Evolutionary conservation across 1,140 invertebrate species (phyloP).

Genomic region (Tigriopus japonicus): DNA sequence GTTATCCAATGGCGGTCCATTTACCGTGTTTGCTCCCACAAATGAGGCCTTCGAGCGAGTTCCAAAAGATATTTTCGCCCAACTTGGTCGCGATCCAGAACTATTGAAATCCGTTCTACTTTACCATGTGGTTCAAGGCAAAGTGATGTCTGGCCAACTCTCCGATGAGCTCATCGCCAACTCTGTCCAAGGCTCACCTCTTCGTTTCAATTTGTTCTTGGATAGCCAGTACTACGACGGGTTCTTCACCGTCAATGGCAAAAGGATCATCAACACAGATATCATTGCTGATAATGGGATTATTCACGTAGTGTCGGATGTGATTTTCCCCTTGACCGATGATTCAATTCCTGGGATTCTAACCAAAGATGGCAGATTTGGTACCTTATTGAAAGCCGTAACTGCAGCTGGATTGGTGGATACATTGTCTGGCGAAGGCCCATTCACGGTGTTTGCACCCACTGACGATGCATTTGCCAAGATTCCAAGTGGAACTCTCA

Average conservation of each 20-base stretch:
- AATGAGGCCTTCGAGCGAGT: slow-evolving; percentile 48
- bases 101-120: slow-evolving; percentile 36
- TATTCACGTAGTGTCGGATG: slow-evolving; percentile 62
- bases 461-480: slow-evolving; percentile 52
- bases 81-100: slow-evolving; percentile 27
- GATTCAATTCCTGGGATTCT: neutral
- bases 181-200: neutral
- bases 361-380: neutral
- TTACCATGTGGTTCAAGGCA: slow-evolving; percentile 42
- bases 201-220: neutral
- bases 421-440: slow-evolving; percentile 52
- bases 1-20: slow-evolving; percentile 30
- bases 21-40: slow-evolving; percentile 58
- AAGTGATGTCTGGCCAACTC: neutral
- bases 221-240: neutral
- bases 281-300: slow-evolving; percentile 57
- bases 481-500: slow-evolving; percentile 26
- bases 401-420: slow-evolving; percentile 38
- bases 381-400: neutral
- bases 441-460: slow-evolving; percentile 60
- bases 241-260: slow-evolving; percentile 60
- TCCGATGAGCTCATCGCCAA: neutral
- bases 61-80: slow-evolving; percentile 37
- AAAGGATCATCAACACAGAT: slow-evolving; percentile 52
- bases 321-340: slow-evolving; percentile 58